A percentile compares a stretch with the other conserved stretches of the same genome.
phyloP scores from a whole-genome alignment of 2,797 vertebrate species.

The Masticophis lateralis region DNA sequence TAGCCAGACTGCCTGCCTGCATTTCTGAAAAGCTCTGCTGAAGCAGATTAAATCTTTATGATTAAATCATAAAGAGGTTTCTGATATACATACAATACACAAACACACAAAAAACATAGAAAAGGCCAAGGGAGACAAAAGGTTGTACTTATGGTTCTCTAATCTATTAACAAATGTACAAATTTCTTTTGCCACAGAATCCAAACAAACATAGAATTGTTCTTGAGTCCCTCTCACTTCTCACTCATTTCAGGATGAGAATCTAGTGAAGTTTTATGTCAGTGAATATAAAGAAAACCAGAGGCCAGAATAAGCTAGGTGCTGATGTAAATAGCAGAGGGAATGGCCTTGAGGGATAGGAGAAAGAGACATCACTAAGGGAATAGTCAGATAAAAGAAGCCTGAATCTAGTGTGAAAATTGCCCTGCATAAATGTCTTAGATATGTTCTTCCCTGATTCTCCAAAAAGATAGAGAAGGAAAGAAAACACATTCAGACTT shows the following conservation, averaged over 20 bases:
- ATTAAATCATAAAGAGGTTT: background rate
- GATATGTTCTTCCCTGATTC: background rate
- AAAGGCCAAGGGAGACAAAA: background rate
- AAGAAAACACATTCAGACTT: background rate
- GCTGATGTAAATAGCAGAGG: background rate
- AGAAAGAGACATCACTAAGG: background rate
- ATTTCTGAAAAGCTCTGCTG: constrained; percentile 26
- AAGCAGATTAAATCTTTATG: constrained; percentile 17
- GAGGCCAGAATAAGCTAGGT: background rate
- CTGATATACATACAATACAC: background rate
- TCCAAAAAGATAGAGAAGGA: background rate
- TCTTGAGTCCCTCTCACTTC: constrained; percentile 10
- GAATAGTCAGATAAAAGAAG: background rate
- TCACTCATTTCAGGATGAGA: constrained; percentile 1
- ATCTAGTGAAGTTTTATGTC: background rate
- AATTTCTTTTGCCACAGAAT: constrained; percentile 6
- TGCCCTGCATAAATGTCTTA: background rate
- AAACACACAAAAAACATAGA: background rate
- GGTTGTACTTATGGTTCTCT: background rate
- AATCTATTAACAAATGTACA: background rate
- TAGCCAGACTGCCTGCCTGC: background rate
- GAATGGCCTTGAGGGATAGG: background rate
- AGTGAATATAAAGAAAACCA: background rate
- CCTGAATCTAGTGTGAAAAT: background rate
- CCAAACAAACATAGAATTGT: constrained; percentile 11